Base-by-base conservation (phyloP, 2,797 vertebrate species). In the Rhabdomys pumilio region DNA sequence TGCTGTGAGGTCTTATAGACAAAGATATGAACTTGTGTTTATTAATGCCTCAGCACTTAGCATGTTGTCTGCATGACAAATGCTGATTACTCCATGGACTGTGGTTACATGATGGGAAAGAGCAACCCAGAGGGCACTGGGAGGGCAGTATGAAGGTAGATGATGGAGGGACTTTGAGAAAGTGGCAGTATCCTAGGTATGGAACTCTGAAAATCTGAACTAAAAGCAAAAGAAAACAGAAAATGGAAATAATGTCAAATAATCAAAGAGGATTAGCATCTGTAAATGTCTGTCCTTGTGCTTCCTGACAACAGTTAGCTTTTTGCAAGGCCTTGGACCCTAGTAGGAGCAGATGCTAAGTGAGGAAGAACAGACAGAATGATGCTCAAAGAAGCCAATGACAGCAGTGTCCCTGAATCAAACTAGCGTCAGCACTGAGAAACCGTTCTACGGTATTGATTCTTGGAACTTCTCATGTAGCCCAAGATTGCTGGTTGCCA, bases 191-290 rank as follows among this genome's bases (percentile, higher is more conserved):
- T 61, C 76, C n/a, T 47, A 69, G 24, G 41, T 79, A 4, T 83
- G 13, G 79, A 34, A 91, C 69, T 91, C 93, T 57, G 26, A 92
- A 96, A 91, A 94, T 53, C 22, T 88, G 29, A 93, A 76, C 59
- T 94, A 72, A 44, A 94, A 94, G n/a, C 26, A 15, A 34, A 50
- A 63, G 14, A 10, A 80, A 81, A 90, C 24, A 13, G 38, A 88
- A 93, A 63, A 26, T 41, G 4, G 20, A 69, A 83, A 75, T 12
- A 47, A 3, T 53, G 83, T 19, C 44, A 73, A 79, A 5, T 31
- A n/a, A 90, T 91, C 83, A 55, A 61, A 84, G n/a, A 96, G 26
- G n/a, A 61, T 67, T 59, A 19, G 77, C 81, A 67, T 73, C 77
- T n/a, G 72, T 67, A 38, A 57, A 65, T 9, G 11, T 86, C 26